Evolutionary conservation across 2,113 vertebrate species (phyloP).

Genomic region (Rhabdornis inornatus): DNA sequence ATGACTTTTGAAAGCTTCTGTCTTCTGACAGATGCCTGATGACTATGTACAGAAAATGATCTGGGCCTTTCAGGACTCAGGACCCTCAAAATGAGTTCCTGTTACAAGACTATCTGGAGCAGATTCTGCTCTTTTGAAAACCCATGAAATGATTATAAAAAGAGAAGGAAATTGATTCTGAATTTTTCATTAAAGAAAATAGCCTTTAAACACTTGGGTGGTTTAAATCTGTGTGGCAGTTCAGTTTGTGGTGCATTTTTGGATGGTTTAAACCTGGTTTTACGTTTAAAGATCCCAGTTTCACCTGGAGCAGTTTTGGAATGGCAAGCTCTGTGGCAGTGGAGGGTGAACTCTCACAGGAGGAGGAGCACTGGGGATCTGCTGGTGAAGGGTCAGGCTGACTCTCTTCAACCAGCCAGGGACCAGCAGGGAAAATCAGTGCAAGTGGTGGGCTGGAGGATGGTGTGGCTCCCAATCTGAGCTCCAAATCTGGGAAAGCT

Average conservation of each 20-base stretch:
- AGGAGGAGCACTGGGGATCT: neutral
- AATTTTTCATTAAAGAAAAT: neutral
- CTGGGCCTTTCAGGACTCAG: neutral
- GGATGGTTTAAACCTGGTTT: neutral
- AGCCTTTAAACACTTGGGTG: neutral
- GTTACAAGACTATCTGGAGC: neutral
- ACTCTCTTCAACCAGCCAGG: neutral
- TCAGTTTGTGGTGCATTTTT: neutral
- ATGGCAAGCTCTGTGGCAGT: fast-evolving
- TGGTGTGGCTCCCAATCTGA: neutral
- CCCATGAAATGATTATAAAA: neutral
- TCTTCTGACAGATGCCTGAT: neutral
- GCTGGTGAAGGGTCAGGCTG: neutral
- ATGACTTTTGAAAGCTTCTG: neutral
- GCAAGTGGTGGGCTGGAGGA: neutral
- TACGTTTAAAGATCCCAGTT: neutral
- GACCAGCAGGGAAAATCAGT: neutral
- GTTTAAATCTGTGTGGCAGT: neutral
- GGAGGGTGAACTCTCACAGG: neutral
- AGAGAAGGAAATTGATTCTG: neutral
- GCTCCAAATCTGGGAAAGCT: neutral
- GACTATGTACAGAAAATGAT: neutral
- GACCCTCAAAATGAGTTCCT: neutral
- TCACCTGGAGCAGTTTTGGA: neutral
- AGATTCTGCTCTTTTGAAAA: neutral